Evolutionary conservation across 53 echinoderm and acorn worm species (phyloP).

Genomic region (Pentamera pediparva): DNA sequence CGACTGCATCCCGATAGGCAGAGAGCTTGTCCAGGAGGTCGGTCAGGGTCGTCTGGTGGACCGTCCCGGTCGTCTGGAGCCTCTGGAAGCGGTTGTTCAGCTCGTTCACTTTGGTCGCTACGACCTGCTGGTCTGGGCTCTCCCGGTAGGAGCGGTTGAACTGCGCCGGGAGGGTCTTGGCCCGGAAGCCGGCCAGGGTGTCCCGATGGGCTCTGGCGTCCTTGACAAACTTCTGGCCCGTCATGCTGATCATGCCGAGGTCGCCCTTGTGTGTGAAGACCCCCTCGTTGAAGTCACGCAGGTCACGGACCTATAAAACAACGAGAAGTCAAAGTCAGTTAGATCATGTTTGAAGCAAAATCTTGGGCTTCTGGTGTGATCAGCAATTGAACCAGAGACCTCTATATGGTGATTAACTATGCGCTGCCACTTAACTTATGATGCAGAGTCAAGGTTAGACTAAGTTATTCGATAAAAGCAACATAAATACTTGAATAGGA

Average conservation of each 20-base stretch:
- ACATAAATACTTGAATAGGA: no score
- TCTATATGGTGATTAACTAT: no score
- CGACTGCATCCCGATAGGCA: slow-evolving; percentile 64
- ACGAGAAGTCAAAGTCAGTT: no score
- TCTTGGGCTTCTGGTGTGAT: no score
- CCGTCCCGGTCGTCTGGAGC: slow-evolving; percentile 55
- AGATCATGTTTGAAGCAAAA: no score
- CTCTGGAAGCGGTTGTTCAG: slow-evolving; percentile 65
- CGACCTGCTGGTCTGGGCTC: slow-evolving; percentile 62
- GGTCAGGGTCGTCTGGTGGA: slow-evolving; percentile 49
- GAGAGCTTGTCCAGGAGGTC: slow-evolving; percentile 70
- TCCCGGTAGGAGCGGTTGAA: slow-evolving; percentile 84
- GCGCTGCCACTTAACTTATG: no score
- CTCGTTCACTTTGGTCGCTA: slow-evolving; percentile 68
- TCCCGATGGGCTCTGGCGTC: slow-evolving; percentile 55
- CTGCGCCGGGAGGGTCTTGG: slow-evolving; percentile 65
- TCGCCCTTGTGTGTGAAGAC: slow-evolving; percentile 86
- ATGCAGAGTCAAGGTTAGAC: no score
- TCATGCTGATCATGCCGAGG: slow-evolving; percentile 65
- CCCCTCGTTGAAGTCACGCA: slow-evolving; percentile 85
- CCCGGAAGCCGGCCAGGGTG: slow-evolving; percentile 61
- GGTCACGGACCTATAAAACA: slow-evolving; percentile 45
- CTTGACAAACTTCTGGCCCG: slow-evolving; percentile 88
- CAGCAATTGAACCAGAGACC: no score
- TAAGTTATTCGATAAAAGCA: no score